Conservation (phyloP, 2,113 vertebrate species). For the Ptilonorhynchus violaceus region DNA sequence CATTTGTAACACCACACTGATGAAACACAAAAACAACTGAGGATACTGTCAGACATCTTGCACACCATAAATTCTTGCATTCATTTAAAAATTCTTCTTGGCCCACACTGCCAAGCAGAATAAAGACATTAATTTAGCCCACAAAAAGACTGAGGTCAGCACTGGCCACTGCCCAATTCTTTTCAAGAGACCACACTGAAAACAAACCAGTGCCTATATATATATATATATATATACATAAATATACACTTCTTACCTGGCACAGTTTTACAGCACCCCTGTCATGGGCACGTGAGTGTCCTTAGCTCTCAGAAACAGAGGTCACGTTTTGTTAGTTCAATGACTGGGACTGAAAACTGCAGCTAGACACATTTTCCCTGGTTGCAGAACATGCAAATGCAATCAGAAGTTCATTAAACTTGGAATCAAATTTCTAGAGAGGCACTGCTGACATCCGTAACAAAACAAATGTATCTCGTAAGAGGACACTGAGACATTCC, state of each 20-base stretch:
- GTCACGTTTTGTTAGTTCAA: neutral
- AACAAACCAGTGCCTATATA: neutral
- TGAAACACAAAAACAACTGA: constrained; percentile 20
- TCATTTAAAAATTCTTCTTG: constrained; percentile 50
- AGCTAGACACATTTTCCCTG: neutral
- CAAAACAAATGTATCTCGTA: neutral
- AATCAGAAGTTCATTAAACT: neutral
- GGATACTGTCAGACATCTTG: constrained; percentile 3
- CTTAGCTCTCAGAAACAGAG: neutral
- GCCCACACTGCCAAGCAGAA: constrained; percentile 46
- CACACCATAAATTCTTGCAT: constrained; percentile 56
- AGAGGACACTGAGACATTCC: neutral
- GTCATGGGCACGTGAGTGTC: rapidly evolving
- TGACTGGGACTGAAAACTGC: neutral
- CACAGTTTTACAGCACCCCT: neutral
- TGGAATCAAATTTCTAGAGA: neutral
- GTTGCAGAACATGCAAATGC: neutral
- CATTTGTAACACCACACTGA: constrained; percentile 1
- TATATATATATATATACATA: rapidly evolving
- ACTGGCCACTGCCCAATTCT: neutral
- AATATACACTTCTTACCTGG: neutral
- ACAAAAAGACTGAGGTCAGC: constrained; percentile 28
- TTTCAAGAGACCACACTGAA: neutral
- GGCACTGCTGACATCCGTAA: neutral
- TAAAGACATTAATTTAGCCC: constrained; percentile 42